These are phyloP conservation scores for Sarcophaga bullata DNA, from an alignment of 1,140 invertebrate genomes.

Conservation along the genomic window DNA sequence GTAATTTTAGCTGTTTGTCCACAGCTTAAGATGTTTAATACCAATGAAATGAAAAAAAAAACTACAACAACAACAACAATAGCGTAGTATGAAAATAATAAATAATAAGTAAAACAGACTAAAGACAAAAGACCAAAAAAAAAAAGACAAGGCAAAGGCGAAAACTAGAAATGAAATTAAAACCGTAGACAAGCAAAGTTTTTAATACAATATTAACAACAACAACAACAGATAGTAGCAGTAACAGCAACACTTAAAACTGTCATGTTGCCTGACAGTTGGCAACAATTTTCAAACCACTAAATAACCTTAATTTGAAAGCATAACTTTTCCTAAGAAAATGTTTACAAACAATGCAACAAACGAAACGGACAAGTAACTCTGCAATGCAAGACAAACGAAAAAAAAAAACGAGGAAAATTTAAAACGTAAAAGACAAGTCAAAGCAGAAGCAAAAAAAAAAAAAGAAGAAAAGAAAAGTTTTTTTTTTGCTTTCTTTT, in stretches of 20 bases:
- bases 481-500: too few species aligned
- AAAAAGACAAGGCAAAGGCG: neutral
- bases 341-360: conserved; percentile 13
- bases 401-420: too few species aligned
- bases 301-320: conserved; percentile 44
- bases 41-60: neutral
- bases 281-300: conserved; percentile 41
- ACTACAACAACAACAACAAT: neutral
- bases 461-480: too few species aligned
- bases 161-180: conserved; percentile 24
- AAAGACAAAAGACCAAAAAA: neutral
- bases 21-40: neutral
- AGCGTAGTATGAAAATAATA: too few species aligned
- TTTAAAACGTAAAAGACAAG: too few species aligned
- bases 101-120: too few species aligned
- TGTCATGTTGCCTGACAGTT: conserved; percentile 42
- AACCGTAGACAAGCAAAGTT: conserved; percentile 10
- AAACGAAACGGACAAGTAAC: neutral
- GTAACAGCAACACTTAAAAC: conserved; percentile 43
- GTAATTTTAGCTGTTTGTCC: neutral
- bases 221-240: conserved; percentile 9
- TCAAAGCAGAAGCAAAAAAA: too few species aligned
- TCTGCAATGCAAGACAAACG: too few species aligned
- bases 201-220: neutral
- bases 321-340: conserved; percentile 39